These are phyloP conservation scores for Oxycera nigricornis DNA, from an alignment of 2,888 invertebrate genomes.

Conservation along the genomic window DNA sequence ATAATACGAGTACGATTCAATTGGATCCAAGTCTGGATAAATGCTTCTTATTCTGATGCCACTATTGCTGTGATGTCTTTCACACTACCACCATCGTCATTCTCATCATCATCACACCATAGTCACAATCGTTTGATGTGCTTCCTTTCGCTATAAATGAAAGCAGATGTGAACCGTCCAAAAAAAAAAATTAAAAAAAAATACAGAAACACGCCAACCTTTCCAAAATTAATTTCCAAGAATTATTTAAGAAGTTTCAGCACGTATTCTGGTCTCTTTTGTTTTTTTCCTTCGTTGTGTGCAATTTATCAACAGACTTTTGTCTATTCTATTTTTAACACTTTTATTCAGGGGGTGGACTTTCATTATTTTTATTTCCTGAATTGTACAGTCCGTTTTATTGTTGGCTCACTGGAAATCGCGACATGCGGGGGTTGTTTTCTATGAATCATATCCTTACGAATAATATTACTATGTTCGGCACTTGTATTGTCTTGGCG, in stretches of 20 bases:
- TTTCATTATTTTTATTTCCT: neutral
- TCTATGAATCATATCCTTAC: neutral
- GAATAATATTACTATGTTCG: conserved; percentile 1
- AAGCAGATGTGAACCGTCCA: neutral
- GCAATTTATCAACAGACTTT: neutral
- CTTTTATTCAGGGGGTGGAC: neutral
- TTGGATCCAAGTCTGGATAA: neutral
- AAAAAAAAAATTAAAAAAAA: too few species aligned
- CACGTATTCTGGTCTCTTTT: conserved; percentile 23
- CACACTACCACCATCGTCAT: neutral
- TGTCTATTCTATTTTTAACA: conserved; percentile 6
- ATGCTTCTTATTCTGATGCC: neutral
- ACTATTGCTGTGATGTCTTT: neutral
- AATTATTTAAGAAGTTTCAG: conserved; percentile 29
- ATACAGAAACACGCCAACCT: too few species aligned
- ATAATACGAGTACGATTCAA: neutral
- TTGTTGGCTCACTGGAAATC: neutral
- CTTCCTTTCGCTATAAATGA: neutral
- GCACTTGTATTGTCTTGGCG: neutral
- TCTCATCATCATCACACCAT: neutral
- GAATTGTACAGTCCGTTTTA: neutral
- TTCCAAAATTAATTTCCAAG: conserved; percentile 32
- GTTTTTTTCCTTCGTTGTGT: too few species aligned
- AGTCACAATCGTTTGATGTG: neutral
- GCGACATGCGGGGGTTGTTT: neutral